Conservation (phyloP, 2,113 vertebrate species). For the Turdus rufiventris region DNA sequence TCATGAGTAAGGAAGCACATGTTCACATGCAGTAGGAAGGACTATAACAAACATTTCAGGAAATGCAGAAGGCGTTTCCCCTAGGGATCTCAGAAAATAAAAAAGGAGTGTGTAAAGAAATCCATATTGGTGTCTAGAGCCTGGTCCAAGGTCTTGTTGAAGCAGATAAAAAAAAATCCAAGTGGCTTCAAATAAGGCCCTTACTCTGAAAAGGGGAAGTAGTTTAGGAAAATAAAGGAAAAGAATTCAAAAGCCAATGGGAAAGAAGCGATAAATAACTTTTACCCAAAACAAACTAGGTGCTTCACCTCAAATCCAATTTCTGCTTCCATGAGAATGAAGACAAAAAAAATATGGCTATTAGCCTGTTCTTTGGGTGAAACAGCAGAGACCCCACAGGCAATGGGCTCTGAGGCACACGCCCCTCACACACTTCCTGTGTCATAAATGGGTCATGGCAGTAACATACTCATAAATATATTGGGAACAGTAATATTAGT, state of each 20-base stretch:
- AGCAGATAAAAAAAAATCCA: background rate
- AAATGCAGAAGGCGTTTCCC: background rate
- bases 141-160: background rate
- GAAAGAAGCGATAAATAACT: slow-evolving; percentile 44
- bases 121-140: background rate
- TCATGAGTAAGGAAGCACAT: background rate
- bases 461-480: slow-evolving; percentile 17
- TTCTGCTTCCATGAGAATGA: slow-evolving; percentile 54
- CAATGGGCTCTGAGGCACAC: background rate
- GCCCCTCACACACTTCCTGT: background rate
- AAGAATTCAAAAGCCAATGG: background rate
- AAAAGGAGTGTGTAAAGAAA: background rate
- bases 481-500: background rate
- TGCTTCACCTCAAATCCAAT: slow-evolving; percentile 63
- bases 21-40: background rate
- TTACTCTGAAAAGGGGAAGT: background rate
- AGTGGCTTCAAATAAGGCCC: background rate
- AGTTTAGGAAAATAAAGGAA: background rate
- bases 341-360: slow-evolving; percentile 7
- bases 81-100: background rate
- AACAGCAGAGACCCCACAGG: background rate
- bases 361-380: background rate
- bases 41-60: background rate
- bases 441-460: slow-evolving; percentile 25
- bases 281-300: slow-evolving; percentile 54